Conservation (phyloP, 2,888 invertebrate species). For the Athalia rosae region DNA sequence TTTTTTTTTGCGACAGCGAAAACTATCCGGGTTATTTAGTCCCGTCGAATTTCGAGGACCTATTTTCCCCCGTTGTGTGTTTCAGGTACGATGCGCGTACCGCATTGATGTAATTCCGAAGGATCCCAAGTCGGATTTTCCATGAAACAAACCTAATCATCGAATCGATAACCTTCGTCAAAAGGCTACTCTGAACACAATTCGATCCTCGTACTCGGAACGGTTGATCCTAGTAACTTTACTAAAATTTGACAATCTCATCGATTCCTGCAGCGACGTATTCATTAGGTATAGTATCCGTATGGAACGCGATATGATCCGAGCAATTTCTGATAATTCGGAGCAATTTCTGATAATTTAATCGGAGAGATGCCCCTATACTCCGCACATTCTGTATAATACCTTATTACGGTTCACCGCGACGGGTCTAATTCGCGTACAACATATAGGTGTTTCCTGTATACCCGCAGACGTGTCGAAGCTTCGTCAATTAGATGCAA, state of each 20-base stretch:
- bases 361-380: too few species aligned
- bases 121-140: too few species aligned
- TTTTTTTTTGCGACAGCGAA: too few species aligned
- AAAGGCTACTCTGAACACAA: background rate
- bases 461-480: background rate
- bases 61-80: too few species aligned
- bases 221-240: background rate
- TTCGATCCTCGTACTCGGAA: too few species aligned
- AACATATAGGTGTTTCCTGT: background rate
- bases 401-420: background rate
- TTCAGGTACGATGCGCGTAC: too few species aligned
- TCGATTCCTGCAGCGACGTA: background rate
- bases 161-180: background rate
- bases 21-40: too few species aligned
- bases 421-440: background rate
- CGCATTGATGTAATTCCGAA: background rate
- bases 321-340: too few species aligned
- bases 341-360: too few species aligned
- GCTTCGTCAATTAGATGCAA: constrained; percentile 7
- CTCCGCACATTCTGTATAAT: too few species aligned
- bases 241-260: background rate
- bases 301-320: too few species aligned
- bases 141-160: background rate
- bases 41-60: too few species aligned
- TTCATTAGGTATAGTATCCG: background rate